Conservation (phyloP, 2,888 invertebrate species). For the Thysanoteuthis rhombus region DNA sequence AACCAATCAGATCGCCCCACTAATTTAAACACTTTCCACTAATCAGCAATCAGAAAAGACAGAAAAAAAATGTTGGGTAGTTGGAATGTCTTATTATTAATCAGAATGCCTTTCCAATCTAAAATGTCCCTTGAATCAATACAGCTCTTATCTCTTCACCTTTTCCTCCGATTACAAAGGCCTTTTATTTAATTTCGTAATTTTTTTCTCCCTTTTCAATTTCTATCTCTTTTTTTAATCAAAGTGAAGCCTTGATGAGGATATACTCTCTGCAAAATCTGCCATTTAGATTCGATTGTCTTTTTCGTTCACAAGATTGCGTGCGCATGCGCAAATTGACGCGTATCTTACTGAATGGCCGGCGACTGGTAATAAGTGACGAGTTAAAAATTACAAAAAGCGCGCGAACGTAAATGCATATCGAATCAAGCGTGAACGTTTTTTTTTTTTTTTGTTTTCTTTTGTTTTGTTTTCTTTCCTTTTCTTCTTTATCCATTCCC, state of each 20-base stretch:
- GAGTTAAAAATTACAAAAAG: neutral
- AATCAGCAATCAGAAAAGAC: neutral
- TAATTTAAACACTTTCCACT: neutral
- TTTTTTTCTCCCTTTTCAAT: neutral
- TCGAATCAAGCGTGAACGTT: neutral
- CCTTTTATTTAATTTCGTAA: neutral
- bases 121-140: neutral
- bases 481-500: too few species aligned
- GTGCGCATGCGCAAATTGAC: neutral
- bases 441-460: neutral
- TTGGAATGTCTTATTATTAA: slow-evolving; percentile 12
- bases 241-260: neutral
- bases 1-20: neutral
- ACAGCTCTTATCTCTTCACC: neutral
- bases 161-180: neutral
- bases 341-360: neutral
- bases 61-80: neutral
- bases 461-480: neutral
- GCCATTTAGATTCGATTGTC: neutral
- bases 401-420: neutral
- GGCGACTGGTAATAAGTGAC: neutral
- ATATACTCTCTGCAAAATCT: neutral
- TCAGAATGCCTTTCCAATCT: neutral
- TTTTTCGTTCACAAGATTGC: neutral
- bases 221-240: neutral